phyloP scores from a whole-genome alignment of 2,888 invertebrate species.

The Hemistola chrysoprasaria region DNA sequence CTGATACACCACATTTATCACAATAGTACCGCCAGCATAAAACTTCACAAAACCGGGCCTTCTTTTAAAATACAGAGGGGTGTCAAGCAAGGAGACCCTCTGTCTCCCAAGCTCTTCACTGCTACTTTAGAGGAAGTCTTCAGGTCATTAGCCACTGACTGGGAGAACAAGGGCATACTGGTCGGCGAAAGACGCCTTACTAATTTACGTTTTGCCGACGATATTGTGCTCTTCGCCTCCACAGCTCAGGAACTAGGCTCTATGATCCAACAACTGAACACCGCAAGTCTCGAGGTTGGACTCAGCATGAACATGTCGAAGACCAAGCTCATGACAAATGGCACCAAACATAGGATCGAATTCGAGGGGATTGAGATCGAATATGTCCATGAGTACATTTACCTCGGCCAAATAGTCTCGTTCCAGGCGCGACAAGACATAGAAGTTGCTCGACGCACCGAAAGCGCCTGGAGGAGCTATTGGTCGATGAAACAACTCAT shows the following conservation, averaged over 20 bases:
- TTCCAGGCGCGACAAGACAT: slow-evolving; percentile 1
- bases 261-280: too few relatives aligned
- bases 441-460: not conserved
- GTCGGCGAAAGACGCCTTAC: too few relatives aligned
- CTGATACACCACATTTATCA: not conserved
- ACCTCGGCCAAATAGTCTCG: not conserved
- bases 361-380: not conserved
- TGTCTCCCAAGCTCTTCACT: not conserved
- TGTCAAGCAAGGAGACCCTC: not conserved
- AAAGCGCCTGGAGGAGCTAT: slow-evolving; percentile 6
- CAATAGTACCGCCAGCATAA: not conserved
- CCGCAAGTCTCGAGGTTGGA: too few relatives aligned
- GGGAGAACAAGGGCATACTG: not conserved
- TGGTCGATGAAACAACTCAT: slow-evolving; percentile 8
- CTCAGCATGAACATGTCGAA: slow-evolving; percentile 2
- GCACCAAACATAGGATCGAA: not conserved
- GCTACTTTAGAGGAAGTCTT: not conserved
- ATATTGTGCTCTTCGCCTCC: too few relatives aligned
- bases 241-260: too few relatives aligned
- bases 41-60: not conserved
- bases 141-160: not conserved
- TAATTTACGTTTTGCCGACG: too few relatives aligned
- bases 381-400: not conserved
- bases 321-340: slow-evolving; percentile 2
- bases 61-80: not conserved